Evolutionary conservation across 2,113 vertebrate species (phyloP).

Genomic region (Charadrius vociferus): DNA sequence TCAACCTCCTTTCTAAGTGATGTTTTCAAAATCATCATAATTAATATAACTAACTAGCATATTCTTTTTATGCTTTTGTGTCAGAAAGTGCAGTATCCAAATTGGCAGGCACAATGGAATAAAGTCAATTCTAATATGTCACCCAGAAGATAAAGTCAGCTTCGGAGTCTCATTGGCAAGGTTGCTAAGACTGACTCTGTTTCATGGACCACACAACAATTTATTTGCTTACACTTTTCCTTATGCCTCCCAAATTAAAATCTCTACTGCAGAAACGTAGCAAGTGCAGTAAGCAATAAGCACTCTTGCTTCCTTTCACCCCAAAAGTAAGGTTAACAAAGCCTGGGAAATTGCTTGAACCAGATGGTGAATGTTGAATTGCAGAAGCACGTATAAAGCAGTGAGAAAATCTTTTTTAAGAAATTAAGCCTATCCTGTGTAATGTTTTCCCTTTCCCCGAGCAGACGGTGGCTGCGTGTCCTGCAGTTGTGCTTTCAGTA

Average conservation of each 20-base stretch:
- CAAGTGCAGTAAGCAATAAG: not conserved
- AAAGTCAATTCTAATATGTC: not conserved
- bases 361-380: not conserved
- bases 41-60: not conserved
- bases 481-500: not conserved
- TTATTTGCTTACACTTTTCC: not conserved
- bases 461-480: not conserved
- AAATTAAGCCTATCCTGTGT: not conserved
- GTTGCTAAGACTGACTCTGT: not conserved
- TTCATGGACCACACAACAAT: not conserved
- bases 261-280: not conserved
- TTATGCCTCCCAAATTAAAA: not conserved
- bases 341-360: constrained; percentile 21
- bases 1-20: not conserved
- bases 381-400: not conserved
- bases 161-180: not conserved
- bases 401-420: not conserved
- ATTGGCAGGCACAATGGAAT: not conserved
- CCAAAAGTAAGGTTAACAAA: constrained; percentile 8
- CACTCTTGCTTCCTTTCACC: not conserved
- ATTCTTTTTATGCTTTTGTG: not conserved
- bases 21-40: constrained; percentile 8
- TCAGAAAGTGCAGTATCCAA: not conserved
- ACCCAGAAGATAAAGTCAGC: not conserved
- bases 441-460: not conserved